Evolutionary conservation across 1,140 invertebrate genomes (phyloP).

Genomic region (Riptortus pedestris): DNA sequence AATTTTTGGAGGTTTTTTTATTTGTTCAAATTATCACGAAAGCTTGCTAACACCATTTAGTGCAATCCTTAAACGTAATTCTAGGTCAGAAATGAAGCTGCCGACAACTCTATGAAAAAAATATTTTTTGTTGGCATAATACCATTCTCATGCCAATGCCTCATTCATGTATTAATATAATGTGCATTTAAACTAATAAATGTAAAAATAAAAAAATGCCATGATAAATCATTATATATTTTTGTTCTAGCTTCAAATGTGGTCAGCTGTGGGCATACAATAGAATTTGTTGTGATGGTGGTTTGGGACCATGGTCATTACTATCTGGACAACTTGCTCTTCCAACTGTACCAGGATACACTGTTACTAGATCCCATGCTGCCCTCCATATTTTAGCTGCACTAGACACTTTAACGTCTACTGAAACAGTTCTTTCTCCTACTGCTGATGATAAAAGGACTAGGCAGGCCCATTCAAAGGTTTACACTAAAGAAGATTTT

Average conservation of each 20-base stretch:
- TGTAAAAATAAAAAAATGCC: no score
- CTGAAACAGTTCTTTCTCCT: conserved; percentile 49
- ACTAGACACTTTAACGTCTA: conserved; percentile 76
- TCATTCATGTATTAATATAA: no score
- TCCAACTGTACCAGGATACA: conserved; percentile 55
- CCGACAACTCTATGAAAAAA: no score
- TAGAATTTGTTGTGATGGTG: conserved; percentile 27
- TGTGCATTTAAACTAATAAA: no score
- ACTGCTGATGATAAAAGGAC: conserved; percentile 22
- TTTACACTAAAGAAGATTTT: conserved; percentile 68
- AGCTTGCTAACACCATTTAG: no score
- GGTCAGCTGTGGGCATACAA: conserved; percentile 30
- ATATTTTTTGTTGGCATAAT: no score
- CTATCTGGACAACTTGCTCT: conserved; percentile 69
- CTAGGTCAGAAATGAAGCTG: no score
- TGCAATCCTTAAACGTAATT: no score
- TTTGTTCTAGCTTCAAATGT: neutral
- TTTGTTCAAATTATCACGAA: no score
- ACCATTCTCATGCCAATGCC: no score
- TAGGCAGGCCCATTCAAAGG: conserved; percentile 25
- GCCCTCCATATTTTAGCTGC: conserved; percentile 80
- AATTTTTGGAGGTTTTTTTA: no score
- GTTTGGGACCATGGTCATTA: conserved; percentile 40
- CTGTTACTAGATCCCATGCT: conserved; percentile 69
- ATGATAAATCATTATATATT: no score